Conservation (phyloP, 2,888 invertebrate species). For the Cerastoderma edule region DNA sequence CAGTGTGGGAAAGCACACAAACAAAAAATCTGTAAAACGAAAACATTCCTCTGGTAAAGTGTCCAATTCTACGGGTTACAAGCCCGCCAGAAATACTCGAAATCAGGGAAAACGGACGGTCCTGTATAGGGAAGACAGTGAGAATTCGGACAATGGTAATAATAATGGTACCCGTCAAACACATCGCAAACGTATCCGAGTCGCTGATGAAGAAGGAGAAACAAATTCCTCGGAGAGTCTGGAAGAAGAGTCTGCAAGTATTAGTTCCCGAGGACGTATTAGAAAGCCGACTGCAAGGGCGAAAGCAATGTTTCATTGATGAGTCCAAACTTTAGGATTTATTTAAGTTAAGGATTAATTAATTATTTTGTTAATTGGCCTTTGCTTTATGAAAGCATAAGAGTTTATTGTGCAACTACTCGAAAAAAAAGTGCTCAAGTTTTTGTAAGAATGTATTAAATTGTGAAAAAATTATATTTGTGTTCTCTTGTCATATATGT, state of each 20-base stretch:
- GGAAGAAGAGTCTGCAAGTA: conserved; percentile 71
- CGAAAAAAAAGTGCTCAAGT: conserved; percentile 16
- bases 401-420: conserved; percentile 6
- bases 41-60: conserved; percentile 7
- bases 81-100: conserved; percentile 72
- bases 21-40: conserved; percentile 4
- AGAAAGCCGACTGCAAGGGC: conserved; percentile 88
- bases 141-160: conserved; percentile 57
- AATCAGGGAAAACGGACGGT: conserved; percentile 83
- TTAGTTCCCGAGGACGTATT: conserved; percentile 93
- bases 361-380: neutral
- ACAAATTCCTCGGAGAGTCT: conserved; percentile 11
- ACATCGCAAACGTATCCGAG: no score
- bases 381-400: conserved; percentile 8
- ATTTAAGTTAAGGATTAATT: no score
- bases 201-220: neutral
- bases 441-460: conserved; percentile 5
- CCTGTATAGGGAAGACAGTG: conserved; percentile 80
- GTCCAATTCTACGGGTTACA: neutral
- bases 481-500: no score
- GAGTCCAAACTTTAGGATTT: neutral
- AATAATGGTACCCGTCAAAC: neutral
- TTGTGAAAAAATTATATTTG: neutral
- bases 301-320: conserved; percentile 5
- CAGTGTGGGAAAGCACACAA: conserved; percentile 22